These are phyloP conservation scores for Astyanax mexicanus DNA, from an alignment of 2,797 vertebrate genomes.

Conservation along the genomic window DNA sequence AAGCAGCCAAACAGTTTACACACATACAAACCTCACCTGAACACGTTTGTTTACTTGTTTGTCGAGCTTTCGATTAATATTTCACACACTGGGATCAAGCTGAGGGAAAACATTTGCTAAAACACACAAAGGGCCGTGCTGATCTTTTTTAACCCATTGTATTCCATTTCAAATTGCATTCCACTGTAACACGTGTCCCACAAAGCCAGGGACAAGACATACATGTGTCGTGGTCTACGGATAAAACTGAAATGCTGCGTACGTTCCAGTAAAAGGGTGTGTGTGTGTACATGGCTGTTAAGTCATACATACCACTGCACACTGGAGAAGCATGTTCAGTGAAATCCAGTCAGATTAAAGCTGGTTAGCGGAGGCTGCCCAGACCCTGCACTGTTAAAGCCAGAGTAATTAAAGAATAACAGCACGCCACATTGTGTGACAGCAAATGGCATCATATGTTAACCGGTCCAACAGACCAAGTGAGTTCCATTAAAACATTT, in stretches of 20 bases:
- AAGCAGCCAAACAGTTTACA: background rate
- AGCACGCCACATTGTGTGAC: slow-evolving; percentile 74
- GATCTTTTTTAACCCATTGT: background rate
- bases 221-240: slow-evolving; percentile 13
- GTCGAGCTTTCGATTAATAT: slow-evolving; percentile 7
- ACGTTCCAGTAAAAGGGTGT: slow-evolving; percentile 39
- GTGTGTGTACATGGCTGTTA: slow-evolving; percentile 55
- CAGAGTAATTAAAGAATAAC: slow-evolving; percentile 87
- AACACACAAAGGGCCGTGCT: background rate
- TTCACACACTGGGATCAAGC: background rate
- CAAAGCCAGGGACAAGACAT: slow-evolving; percentile 41
- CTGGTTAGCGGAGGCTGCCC: slow-evolving; percentile 74
- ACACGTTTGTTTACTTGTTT: slow-evolving; percentile 3
- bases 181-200: slow-evolving; percentile 27
- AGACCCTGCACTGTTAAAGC: slow-evolving; percentile 73
- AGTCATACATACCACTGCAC: slow-evolving; percentile 71
- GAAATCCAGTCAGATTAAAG: slow-evolving; percentile 79
- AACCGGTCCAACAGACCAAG: slow-evolving; percentile 73
- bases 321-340: slow-evolving; percentile 72
- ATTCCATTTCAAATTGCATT: slow-evolving; percentile 32
- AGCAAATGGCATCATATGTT: slow-evolving; percentile 83
- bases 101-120: slow-evolving; percentile 5
- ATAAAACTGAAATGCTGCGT: slow-evolving; percentile 33
- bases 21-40: background rate
- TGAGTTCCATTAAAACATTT: slow-evolving; percentile 52